These are phyloP conservation scores for Acanthopagrus latus DNA, from an alignment of 2,797 vertebrate species.

Conservation along the genomic window DNA sequence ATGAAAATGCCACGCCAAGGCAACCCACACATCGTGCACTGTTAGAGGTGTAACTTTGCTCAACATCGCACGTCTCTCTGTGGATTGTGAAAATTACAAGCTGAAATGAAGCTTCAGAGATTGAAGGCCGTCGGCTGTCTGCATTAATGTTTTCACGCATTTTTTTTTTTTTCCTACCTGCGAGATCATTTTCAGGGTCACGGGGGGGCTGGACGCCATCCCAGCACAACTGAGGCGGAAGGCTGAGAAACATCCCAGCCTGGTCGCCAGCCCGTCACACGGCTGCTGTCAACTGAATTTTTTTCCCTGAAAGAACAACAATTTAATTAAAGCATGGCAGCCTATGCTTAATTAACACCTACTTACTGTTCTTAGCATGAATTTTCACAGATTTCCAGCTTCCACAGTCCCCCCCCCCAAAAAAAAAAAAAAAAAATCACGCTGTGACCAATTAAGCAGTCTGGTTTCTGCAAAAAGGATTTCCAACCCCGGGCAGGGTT, in stretches of 20 bases:
- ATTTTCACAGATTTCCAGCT: conserved; percentile 61
- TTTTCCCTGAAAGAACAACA: conserved; percentile 38
- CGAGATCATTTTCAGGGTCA: conserved; percentile 29
- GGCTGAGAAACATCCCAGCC: conserved; percentile 29
- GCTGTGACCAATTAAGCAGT: conserved; percentile 72
- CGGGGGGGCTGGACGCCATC: not conserved
- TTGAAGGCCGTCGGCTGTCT: not conserved
- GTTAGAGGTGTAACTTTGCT: not conserved
- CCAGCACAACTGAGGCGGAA: conserved; percentile 1
- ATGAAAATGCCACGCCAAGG: conserved; percentile 38
- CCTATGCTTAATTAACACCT: conserved; percentile 67
- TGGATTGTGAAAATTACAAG: not conserved
- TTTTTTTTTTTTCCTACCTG: not conserved
- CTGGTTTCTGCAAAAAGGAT: conserved; percentile 58
- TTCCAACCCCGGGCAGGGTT: conserved; percentile 52
- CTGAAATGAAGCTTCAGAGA: conserved; percentile 13
- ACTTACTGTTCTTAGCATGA: conserved; percentile 68
- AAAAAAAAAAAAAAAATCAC: conserved; percentile 47
- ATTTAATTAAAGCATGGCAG: conserved; percentile 64
- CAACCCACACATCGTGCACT: not conserved
- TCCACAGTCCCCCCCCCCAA: conserved; percentile 10
- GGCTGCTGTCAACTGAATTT: conserved; percentile 38
- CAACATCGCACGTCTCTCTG: not conserved
- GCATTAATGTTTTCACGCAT: not conserved
- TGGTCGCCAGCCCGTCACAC: conserved; percentile 29